Evolutionary conservation across 2,888 invertebrate genomes (phyloP).

Genomic region (Ypsolopha sequella): DNA sequence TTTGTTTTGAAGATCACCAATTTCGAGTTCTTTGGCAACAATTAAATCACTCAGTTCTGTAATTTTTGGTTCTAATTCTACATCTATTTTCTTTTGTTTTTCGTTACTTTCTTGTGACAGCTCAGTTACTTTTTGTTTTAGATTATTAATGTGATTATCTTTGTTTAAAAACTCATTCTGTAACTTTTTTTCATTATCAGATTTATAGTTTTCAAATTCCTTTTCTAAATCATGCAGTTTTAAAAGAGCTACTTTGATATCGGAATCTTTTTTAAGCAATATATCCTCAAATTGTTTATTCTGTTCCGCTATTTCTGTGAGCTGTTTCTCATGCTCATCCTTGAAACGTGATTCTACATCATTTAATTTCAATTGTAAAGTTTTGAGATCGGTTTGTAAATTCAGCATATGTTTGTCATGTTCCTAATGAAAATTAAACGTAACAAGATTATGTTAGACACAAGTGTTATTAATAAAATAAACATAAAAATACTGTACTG

Average conservation of each 20-base stretch:
- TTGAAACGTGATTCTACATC: constrained; percentile 26
- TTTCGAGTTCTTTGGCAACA: constrained; percentile 14
- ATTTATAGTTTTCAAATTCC: constrained; percentile 24
- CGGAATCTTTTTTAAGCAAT: constrained; percentile 29
- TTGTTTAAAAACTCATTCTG: constrained; percentile 17
- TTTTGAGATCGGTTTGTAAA: constrained; percentile 35
- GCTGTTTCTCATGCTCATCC: constrained; percentile 25
- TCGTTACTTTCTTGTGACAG: not conserved
- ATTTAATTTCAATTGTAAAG: constrained; percentile 28
- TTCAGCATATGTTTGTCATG: constrained; percentile 26
- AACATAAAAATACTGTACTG: too few relatives aligned
- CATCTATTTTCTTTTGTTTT: not conserved
- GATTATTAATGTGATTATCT: constrained; percentile 16
- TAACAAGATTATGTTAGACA: too few relatives aligned
- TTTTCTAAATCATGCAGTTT: constrained; percentile 23
- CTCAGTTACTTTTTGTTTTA: constrained; percentile 21
- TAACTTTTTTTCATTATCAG: not conserved
- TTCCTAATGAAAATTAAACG: constrained; percentile 30
- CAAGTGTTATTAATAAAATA: too few relatives aligned
- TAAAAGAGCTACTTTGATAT: constrained; percentile 29
- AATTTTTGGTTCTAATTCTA: not conserved
- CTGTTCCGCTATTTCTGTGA: constrained; percentile 25
- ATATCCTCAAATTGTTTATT: constrained; percentile 25
- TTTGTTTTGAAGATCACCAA: constrained; percentile 14
- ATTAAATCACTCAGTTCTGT: constrained; percentile 1